Evolutionary conservation across 2,888 invertebrate genomes (phyloP), one percentile per base, ranked within the genome.

Genomic region (Phytoseiulus persimilis): DNA sequence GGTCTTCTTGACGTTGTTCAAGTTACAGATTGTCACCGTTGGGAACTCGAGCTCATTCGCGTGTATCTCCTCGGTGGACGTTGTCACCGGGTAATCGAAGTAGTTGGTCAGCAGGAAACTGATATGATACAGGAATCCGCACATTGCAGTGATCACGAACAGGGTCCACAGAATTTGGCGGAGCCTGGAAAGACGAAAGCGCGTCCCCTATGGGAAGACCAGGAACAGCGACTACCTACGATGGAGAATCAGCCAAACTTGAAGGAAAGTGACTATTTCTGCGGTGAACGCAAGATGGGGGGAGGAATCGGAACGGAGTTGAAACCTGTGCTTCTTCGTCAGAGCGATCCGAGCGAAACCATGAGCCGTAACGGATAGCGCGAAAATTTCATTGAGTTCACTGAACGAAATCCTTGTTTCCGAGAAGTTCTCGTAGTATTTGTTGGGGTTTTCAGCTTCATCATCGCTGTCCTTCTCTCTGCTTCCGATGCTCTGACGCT

Each of bases 31-130:
- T 6, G 91, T 91, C 31, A 91, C 90, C 23, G 91, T 90, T 0
- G 91, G 91, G 89, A 91, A 91, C n/a, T 90, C 90, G 14, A 91
- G 90, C 89, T 91, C 90, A 45, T 90, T 90, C 18, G 90, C 90
- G 32, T 91, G 90, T 18, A 91, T 90, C 89, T 91, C 91, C 87
- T 91, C 91, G 0, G 90, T 90, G 28, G 91, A 91, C 1, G 91
- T 91, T 90, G 91, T 90, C 31, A 90, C 83, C 28, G 90, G 91
- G 87, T 91, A 91, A 23, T 39, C 90, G 18, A 91, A 84, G 89
- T 91, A 91, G 65, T 90, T 91, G 9, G 65, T 83, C 32, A 91
- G 89, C 5, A 91, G 90, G 65, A 90, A 91, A 32, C 90, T 90
- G 45, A 90, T 90, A 39, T 91, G 91, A 33, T 91, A 91, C 1